These are phyloP conservation scores for Lutjanus argentimaculatus DNA, from an alignment of 2,797 vertebrate genomes.

Conservation along the genomic window DNA sequence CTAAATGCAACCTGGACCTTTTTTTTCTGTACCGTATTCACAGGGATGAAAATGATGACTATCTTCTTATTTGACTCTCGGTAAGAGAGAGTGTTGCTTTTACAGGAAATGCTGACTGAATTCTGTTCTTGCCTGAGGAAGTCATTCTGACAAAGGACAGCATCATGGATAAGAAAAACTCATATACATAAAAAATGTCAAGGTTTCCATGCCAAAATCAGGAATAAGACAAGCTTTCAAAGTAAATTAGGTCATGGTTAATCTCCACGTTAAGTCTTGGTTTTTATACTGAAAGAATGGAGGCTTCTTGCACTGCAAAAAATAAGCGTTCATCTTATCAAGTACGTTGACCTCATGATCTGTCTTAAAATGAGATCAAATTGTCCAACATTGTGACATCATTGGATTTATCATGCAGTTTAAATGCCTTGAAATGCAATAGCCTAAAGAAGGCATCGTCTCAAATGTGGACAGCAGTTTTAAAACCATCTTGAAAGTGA, in stretches of 20 bases:
- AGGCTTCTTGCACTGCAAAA: constrained; percentile 54
- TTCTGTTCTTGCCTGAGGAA: not conserved
- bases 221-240: not conserved
- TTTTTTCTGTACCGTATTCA: not conserved
- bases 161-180: not conserved
- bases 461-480: not conserved
- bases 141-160: not conserved
- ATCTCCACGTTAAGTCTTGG: constrained; percentile 3
- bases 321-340: constrained; percentile 62
- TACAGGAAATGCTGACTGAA: not conserved
- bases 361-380: not conserved
- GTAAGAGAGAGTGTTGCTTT: not conserved
- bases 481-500: constrained; percentile 13
- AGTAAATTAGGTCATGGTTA: not conserved
- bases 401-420: not conserved
- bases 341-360: not conserved
- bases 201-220: constrained; percentile 15
- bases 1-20: not conserved
- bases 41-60: not conserved
- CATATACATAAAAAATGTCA: constrained; percentile 40
- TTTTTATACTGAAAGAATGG: not conserved
- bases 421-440: not conserved
- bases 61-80: constrained; percentile 6
- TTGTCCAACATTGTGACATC: not conserved
- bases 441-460: not conserved